phyloP scores from a whole-genome alignment of 2,888 invertebrate genomes.

The Sminthurinus aureus region DNA sequence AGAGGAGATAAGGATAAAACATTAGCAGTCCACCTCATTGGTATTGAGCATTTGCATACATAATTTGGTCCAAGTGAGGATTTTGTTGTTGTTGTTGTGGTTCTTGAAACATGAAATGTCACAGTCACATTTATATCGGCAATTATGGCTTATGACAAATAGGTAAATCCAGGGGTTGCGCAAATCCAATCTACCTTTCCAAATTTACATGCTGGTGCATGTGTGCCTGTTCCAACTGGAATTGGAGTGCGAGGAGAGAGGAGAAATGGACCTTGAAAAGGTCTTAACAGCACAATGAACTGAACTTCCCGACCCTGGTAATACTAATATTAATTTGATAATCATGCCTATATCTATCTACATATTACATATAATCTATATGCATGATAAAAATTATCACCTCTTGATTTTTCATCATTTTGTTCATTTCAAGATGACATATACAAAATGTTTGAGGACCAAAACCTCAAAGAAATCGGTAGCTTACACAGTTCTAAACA shows the following conservation, averaged over 20 bases:
- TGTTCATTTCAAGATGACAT: background rate
- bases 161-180: conserved; percentile 16
- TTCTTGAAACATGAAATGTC: background rate
- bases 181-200: background rate
- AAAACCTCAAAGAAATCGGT: background rate
- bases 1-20: background rate
- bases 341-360: too few species aligned
- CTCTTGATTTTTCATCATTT: background rate
- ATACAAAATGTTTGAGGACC: background rate
- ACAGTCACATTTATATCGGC: background rate
- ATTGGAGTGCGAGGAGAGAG: background rate
- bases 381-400: background rate
- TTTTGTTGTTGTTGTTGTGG: background rate
- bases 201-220: too few species aligned
- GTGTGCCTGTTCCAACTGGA: too few species aligned
- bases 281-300: background rate
- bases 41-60: background rate
- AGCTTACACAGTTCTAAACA: background rate
- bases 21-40: background rate
- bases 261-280: conserved; percentile 14
- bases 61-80: background rate
- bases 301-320: background rate
- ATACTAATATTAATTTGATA: too few species aligned
- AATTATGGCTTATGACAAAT: conserved; percentile 12
- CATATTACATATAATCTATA: too few species aligned